Evolutionary conservation across 2,113 vertebrate genomes (phyloP).

Genomic region (Prunella fulvescens): DNA sequence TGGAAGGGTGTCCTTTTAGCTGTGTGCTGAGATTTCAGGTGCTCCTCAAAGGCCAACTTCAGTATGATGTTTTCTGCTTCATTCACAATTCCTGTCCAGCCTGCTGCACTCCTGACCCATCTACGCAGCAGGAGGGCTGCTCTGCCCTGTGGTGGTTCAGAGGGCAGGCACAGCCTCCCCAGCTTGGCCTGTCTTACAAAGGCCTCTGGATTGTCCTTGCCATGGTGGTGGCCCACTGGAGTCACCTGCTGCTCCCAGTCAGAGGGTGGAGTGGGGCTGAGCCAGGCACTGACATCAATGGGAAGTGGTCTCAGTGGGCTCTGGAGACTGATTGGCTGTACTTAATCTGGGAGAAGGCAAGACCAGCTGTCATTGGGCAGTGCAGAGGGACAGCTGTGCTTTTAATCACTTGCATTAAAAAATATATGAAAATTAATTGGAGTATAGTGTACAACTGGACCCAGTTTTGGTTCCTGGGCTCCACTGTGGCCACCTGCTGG

Average conservation of each 20-base stretch:
- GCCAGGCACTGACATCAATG: not conserved
- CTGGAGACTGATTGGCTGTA: not conserved
- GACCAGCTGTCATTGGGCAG: not conserved
- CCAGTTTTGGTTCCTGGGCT: not conserved
- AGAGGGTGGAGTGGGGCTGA: not conserved
- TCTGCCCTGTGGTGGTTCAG: not conserved
- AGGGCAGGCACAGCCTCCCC: not conserved
- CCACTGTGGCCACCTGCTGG: not conserved
- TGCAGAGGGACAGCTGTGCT: not conserved
- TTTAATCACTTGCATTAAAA: not conserved
- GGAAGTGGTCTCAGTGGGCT: not conserved
- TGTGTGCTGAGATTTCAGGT: not conserved
- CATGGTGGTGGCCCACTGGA: not conserved
- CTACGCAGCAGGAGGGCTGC: rapidly evolving
- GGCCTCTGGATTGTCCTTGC: not conserved
- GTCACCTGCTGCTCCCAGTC: not conserved
- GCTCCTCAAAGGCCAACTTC: not conserved
- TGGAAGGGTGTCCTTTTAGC: not conserved
- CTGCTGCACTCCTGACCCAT: not conserved
- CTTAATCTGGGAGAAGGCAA: not conserved
- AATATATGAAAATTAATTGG: not conserved
- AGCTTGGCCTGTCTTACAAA: not conserved
- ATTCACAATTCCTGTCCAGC: not conserved
- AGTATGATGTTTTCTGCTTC: not conserved
- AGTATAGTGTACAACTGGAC: not conserved